These are phyloP conservation scores for Idris sp. DNA, from an alignment of 1,140 invertebrate genomes.

Conservation along the genomic window DNA sequence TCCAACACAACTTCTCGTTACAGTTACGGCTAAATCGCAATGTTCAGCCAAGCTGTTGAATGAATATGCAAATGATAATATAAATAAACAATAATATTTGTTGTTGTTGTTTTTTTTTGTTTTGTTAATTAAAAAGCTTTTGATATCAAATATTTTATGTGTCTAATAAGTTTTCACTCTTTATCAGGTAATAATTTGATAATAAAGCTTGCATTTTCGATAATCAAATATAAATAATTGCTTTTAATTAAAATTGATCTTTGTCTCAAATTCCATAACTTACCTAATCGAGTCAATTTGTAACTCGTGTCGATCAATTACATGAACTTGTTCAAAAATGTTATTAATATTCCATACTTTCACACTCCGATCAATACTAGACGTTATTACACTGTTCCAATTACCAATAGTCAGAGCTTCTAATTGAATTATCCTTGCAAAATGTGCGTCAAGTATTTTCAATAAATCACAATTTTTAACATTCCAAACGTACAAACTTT, in stretches of 20 bases:
- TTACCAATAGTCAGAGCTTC: slow-evolving; percentile 90
- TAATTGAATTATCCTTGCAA: slow-evolving; percentile 95
- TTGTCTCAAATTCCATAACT: slow-evolving; percentile 18
- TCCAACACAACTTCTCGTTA: slow-evolving; percentile 94
- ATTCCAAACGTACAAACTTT: slow-evolving; percentile 97
- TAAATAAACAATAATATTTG: slow-evolving; percentile 25
- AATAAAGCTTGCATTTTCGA: no score
- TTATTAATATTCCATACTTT: slow-evolving; percentile 99
- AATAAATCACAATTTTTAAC: slow-evolving; percentile 87
- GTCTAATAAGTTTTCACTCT: no score
- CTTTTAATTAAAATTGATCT: not conserved
- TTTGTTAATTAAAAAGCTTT: slow-evolving; percentile 16
- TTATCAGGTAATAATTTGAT: no score
- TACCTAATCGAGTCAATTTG: slow-evolving; percentile 95
- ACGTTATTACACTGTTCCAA: slow-evolving; percentile 97
- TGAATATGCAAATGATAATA: slow-evolving; percentile 52
- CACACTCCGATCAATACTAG: slow-evolving; percentile 97
- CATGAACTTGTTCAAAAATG: slow-evolving; percentile 98
- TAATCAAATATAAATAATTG: slow-evolving; percentile 12
- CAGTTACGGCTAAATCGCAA: slow-evolving; percentile 88
- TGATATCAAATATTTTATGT: not conserved
- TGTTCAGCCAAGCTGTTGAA: slow-evolving; percentile 84
- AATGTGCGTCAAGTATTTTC: slow-evolving; percentile 97
- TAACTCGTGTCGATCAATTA: slow-evolving; percentile 96
- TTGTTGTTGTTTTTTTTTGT: no score